These are phyloP conservation scores for Ernsta delagoae DNA, from an alignment of 2,888 invertebrate species.

Conservation along the genomic window DNA sequence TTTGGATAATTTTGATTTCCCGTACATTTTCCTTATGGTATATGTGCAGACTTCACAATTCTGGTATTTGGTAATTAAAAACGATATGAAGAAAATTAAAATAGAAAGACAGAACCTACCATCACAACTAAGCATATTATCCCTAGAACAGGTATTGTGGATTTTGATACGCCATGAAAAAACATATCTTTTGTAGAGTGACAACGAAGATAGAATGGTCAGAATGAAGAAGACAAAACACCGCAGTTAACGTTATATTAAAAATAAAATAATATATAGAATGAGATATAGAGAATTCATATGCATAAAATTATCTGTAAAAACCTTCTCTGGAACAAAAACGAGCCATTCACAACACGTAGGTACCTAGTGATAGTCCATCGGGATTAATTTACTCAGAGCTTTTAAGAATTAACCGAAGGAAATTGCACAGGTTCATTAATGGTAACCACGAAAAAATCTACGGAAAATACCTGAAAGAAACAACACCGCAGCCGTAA, in stretches of 20 bases:
- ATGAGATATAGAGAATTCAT: conserved; percentile 64
- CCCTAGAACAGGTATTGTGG: conserved; percentile 32
- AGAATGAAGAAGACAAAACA: conserved; percentile 64
- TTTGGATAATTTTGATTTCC: conserved; percentile 39
- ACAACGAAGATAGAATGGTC: conserved; percentile 66
- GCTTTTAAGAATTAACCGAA: conserved; percentile 50
- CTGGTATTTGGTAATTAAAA: not conserved
- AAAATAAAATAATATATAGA: conserved; percentile 45
- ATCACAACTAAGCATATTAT: not conserved
- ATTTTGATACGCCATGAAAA: conserved; percentile 27
- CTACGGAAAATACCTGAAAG: conserved; percentile 3
- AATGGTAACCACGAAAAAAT: conserved; percentile 31
- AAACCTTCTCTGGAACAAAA: conserved; percentile 60
- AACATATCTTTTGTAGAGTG: conserved; percentile 45
- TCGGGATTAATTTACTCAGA: conserved; percentile 68
- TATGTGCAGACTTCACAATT: not conserved
- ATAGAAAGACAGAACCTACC: not conserved
- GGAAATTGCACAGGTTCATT: conserved; percentile 34
- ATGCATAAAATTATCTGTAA: conserved; percentile 78
- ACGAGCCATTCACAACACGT: conserved; percentile 60
- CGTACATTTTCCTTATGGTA: not conserved
- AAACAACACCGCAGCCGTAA: conserved; percentile 13
- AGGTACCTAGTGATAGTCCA: conserved; percentile 56
- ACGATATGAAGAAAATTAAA: not conserved
- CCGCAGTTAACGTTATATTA: conserved; percentile 71